Evolutionary conservation across 2,888 invertebrate species (phyloP).

Genomic region (Terebella lapidaria): DNA sequence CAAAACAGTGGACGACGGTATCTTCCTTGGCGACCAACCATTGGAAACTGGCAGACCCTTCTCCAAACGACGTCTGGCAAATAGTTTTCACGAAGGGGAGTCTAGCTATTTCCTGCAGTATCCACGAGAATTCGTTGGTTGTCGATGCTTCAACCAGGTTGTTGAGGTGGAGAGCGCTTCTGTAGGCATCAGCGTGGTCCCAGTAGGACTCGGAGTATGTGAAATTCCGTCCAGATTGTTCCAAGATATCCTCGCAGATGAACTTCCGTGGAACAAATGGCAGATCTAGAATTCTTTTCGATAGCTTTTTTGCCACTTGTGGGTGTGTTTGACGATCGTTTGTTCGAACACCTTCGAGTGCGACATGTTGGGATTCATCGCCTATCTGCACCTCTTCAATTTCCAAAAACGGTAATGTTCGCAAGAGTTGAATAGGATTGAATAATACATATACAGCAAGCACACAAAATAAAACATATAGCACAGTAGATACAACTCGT

Average conservation of each 20-base stretch:
- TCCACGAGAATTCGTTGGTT: constrained; percentile 15
- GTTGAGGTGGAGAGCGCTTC: constrained; percentile 7
- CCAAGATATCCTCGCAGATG: constrained; percentile 12
- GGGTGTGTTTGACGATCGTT: too few species aligned
- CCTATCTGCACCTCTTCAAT: too few species aligned
- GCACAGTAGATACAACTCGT: too few species aligned
- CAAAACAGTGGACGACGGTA: constrained; percentile 12
- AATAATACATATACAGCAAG: too few species aligned
- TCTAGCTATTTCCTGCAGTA: constrained; percentile 12
- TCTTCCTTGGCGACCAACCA: constrained; percentile 12
- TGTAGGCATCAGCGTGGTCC: constrained; percentile 15
- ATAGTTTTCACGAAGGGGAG: constrained; percentile 6
- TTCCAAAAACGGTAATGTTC: too few species aligned
- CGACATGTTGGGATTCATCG: too few species aligned
- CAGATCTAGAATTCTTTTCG: background rate
- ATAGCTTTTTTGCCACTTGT: too few species aligned
- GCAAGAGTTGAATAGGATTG: too few species aligned
- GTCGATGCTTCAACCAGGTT: background rate
- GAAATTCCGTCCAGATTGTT: constrained; percentile 5
- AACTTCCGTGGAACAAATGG: constrained; percentile 11
- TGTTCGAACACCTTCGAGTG: too few species aligned
- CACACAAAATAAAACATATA: too few species aligned
- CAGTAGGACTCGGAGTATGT: constrained; percentile 11
- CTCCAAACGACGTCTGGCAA: constrained; percentile 15
- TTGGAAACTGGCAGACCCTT: constrained; percentile 11